These are phyloP conservation scores for Sciurus carolinensis DNA, from an alignment of 2,797 vertebrate genomes.

Conservation along the genomic window DNA sequence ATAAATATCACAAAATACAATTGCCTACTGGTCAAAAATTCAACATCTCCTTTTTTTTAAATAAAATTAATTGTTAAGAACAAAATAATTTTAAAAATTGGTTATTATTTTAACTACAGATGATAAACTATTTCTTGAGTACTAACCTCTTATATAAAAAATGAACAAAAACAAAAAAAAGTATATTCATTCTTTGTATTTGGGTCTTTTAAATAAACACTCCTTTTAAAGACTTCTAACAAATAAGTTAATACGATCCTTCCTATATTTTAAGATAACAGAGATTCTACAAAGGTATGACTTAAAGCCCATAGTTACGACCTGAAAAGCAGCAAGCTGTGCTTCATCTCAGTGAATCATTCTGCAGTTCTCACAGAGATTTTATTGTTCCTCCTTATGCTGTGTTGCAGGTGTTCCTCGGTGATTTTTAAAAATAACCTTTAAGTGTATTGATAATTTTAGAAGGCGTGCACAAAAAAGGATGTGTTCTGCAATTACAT, in stretches of 20 bases:
- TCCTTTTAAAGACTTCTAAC: background rate
- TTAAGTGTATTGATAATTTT: background rate
- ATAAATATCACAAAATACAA: background rate
- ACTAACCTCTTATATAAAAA: background rate
- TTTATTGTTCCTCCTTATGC: background rate
- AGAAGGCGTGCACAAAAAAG: background rate
- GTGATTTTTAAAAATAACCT: conserved; percentile 19
- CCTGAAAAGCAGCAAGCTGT: background rate
- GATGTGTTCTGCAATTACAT: background rate
- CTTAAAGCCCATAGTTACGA: background rate
- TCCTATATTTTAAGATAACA: conserved; percentile 26
- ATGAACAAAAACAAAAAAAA: background rate
- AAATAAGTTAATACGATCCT: background rate
- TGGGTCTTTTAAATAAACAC: background rate
- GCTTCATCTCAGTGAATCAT: background rate
- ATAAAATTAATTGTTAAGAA: conserved; percentile 42
- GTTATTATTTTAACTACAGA: background rate
- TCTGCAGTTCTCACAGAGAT: background rate
- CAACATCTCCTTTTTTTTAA: background rate
- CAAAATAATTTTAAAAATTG: conserved; percentile 4
- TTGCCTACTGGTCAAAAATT: background rate
- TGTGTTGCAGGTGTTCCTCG: background rate
- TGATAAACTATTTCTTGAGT: background rate
- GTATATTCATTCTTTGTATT: background rate
- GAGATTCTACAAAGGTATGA: background rate